These are phyloP conservation scores for Nothobranchius furzeri DNA, from an alignment of 2,113 vertebrate species.

Conservation along the genomic window DNA sequence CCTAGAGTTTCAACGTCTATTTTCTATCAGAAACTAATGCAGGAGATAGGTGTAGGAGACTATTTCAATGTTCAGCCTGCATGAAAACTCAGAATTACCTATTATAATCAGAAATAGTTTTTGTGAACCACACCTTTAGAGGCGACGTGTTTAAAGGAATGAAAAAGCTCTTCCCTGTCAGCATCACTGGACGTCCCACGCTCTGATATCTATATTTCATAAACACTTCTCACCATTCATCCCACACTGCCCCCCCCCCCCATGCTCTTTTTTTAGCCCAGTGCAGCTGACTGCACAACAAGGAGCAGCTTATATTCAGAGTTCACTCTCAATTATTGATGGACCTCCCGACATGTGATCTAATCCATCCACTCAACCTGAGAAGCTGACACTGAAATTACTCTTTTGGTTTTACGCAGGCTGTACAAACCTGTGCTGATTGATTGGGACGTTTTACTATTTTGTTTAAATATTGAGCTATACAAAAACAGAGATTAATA, in stretches of 20 bases:
- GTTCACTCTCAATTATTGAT: slow-evolving; percentile 68
- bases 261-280: slow-evolving; percentile 45
- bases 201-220: slow-evolving; percentile 76
- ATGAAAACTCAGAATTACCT: no score
- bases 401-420: no score
- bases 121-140: no score
- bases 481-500: no score
- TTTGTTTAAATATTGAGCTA: no score
- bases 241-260: slow-evolving; percentile 36
- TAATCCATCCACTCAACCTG: slow-evolving; percentile 51
- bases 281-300: slow-evolving; percentile 72
- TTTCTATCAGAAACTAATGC: no score
- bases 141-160: slow-evolving; percentile 36
- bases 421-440: no score
- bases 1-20: no score
- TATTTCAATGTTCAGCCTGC: no score
- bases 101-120: no score
- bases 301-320: slow-evolving; percentile 65
- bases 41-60: no score
- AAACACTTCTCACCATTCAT: slow-evolving; percentile 62
- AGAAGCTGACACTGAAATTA: slow-evolving; percentile 33
- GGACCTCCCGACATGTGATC: slow-evolving; percentile 48
- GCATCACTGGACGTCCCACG: slow-evolving; percentile 47
- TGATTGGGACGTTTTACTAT: no score
- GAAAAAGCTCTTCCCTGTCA: slow-evolving; percentile 52